Conservation (phyloP, 2,888 invertebrate genomes). For the Pomacea canaliculata region DNA sequence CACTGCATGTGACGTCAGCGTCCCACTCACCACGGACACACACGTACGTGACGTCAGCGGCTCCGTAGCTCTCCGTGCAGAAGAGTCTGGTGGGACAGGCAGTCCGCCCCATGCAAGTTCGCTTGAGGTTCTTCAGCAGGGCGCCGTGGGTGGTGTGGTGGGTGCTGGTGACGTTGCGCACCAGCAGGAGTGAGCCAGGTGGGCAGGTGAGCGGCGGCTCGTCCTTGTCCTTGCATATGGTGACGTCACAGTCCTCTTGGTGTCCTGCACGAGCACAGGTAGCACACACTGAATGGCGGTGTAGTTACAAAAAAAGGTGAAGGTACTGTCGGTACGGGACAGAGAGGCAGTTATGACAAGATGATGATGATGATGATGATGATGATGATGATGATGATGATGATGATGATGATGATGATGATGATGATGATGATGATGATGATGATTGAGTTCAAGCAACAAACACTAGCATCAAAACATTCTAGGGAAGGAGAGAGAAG, state of each 20-base stretch:
- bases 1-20: no score
- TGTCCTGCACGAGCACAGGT: no score
- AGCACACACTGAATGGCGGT: no score
- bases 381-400: conserved; percentile 15
- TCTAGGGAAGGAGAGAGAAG: no score
- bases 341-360: not conserved
- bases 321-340: no score
- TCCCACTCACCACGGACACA: not conserved
- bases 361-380: conserved; percentile 10
- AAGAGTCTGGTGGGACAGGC: not conserved
- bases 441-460: not conserved
- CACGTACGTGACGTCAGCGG: not conserved
- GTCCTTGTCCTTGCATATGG: no score
- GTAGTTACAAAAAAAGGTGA: no score
- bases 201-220: no score
- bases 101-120: not conserved
- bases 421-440: conserved; percentile 4
- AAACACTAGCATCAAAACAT: not conserved
- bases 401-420: conserved; percentile 8
- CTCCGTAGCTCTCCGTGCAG: not conserved
- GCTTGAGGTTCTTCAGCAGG: not conserved
- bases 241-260: no score
- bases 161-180: not conserved
- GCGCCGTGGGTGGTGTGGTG: not conserved
- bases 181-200: not conserved